Conservation (phyloP, 2,113 vertebrate species). For the Vicugna pacos region DNA sequence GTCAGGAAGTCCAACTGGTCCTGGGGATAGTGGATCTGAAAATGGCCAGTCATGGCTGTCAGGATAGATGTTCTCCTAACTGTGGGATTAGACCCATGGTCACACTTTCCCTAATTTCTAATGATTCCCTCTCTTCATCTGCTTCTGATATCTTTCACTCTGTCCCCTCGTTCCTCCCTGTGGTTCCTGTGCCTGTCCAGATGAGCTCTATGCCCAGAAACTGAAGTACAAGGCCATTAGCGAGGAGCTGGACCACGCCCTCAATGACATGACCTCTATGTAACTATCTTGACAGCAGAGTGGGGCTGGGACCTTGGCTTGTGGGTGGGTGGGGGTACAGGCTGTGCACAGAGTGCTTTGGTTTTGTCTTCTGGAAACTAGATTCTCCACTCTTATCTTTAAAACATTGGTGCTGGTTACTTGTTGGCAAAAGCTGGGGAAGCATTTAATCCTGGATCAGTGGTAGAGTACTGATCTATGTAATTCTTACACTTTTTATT, state of each 20-base stretch:
- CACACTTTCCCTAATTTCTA: slow-evolving; percentile 65
- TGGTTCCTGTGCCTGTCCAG: slow-evolving; percentile 85
- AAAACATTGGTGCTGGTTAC: slow-evolving; percentile 81
- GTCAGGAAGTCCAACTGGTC: neutral
- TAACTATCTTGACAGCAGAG: slow-evolving; percentile 90
- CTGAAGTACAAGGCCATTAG: slow-evolving; percentile 99
- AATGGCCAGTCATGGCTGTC: neutral
- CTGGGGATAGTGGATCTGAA: slow-evolving; percentile 14
- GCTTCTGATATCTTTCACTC: slow-evolving; percentile 66
- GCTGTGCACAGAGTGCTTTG: slow-evolving; percentile 65
- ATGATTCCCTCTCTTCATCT: slow-evolving; percentile 73
- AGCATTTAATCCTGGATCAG: neutral
- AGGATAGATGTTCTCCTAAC: neutral
- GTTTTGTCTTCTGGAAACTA: slow-evolving; percentile 58
- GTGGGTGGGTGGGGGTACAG: slow-evolving; percentile 51
- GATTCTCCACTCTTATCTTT: slow-evolving; percentile 28
- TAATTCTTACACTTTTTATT: slow-evolving; percentile 29
- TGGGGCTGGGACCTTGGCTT: slow-evolving; percentile 69
- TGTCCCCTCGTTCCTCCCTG: slow-evolving; percentile 65
- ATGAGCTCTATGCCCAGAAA: slow-evolving; percentile 99
- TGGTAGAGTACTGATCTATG: neutral
- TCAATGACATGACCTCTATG: slow-evolving; percentile 99
- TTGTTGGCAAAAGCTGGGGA: slow-evolving; percentile 64
- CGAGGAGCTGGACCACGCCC: slow-evolving; percentile 98
- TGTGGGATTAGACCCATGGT: slow-evolving; percentile 30